Evolutionary conservation across 2,113 vertebrate genomes (phyloP).

Genomic region (Epinephelus lanceolatus): DNA sequence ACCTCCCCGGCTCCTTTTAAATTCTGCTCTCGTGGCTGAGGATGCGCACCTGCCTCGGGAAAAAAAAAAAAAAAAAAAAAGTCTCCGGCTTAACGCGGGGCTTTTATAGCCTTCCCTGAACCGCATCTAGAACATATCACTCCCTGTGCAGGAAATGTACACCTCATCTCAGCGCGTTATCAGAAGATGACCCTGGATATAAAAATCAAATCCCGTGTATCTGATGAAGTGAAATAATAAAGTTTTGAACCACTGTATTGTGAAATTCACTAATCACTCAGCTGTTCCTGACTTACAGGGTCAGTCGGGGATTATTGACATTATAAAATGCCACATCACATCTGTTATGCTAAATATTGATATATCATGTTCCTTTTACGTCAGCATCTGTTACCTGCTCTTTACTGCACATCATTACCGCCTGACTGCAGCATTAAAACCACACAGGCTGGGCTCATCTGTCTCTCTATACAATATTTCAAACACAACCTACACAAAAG

Average conservation of each 20-base stretch:
- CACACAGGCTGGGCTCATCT: slow-evolving; percentile 73
- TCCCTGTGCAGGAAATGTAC: slow-evolving; percentile 24
- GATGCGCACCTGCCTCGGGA: slow-evolving; percentile 72
- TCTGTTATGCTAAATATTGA: slow-evolving; percentile 78
- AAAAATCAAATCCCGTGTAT: slow-evolving; percentile 24
- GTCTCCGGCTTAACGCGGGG: slow-evolving; percentile 28
- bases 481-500: slow-evolving; percentile 91
- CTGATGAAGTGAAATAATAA: slow-evolving; percentile 27
- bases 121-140: slow-evolving; percentile 38
- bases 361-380: slow-evolving; percentile 73
- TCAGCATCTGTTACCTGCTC: slow-evolving; percentile 73
- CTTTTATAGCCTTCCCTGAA: slow-evolving; percentile 65
- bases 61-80: slow-evolving; percentile 3
- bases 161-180: slow-evolving; percentile 18
- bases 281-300: slow-evolving; percentile 41
- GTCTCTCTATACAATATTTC: slow-evolving; percentile 87
- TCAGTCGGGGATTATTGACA: slow-evolving; percentile 69
- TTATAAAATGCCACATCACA: slow-evolving; percentile 76
- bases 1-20: slow-evolving; percentile 74
- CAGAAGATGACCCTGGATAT: slow-evolving; percentile 42
- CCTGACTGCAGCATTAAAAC: slow-evolving; percentile 54
- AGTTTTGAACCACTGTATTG: background rate
- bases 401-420: slow-evolving; percentile 69
- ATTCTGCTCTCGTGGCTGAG: slow-evolving; percentile 80
- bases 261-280: slow-evolving; percentile 47